Evolutionary conservation across 2,113 vertebrate species (phyloP).

Genomic region (Empidonax traillii): DNA sequence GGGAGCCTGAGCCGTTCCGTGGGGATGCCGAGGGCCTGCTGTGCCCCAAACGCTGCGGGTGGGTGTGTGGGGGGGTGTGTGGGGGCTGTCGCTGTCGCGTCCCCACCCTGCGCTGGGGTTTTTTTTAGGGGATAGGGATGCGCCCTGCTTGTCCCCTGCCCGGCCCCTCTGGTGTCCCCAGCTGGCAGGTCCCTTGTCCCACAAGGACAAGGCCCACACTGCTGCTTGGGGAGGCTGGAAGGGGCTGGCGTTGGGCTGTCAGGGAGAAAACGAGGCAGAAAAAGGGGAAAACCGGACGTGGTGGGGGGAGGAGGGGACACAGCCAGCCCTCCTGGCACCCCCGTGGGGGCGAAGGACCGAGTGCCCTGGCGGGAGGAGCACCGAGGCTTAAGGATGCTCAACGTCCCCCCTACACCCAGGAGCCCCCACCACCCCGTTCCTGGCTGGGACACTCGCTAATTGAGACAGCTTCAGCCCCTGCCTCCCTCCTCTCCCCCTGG

Average conservation of each 20-base stretch:
- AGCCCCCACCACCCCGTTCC: neutral
- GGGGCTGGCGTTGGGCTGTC: neutral
- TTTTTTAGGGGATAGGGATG: neutral
- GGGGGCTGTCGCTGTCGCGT: too few species aligned
- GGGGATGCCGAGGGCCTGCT: neutral
- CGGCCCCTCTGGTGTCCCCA: neutral
- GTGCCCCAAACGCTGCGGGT: rapidly evolving
- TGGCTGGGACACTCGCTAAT: constrained; percentile 68
- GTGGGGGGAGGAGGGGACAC: neutral
- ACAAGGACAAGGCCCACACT: neutral
- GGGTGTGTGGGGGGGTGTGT: too few species aligned
- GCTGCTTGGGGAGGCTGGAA: neutral
- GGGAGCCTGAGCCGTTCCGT: neutral
- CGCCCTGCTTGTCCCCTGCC: neutral
- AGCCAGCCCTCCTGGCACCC: neutral
- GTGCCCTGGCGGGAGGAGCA: rapidly evolving
- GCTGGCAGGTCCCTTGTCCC: neutral
- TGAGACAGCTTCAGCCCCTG: constrained; percentile 82
- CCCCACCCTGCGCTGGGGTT: too few species aligned
- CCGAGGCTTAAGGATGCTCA: neutral
- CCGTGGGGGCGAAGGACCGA: neutral
- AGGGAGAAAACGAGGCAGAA: neutral
- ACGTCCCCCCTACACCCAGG: neutral
- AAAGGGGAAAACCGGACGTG: neutral
- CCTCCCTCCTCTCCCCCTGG: constrained; percentile 73